phyloP scores from a whole-genome alignment of 2,113 vertebrate genomes.

The Tyto alba region DNA sequence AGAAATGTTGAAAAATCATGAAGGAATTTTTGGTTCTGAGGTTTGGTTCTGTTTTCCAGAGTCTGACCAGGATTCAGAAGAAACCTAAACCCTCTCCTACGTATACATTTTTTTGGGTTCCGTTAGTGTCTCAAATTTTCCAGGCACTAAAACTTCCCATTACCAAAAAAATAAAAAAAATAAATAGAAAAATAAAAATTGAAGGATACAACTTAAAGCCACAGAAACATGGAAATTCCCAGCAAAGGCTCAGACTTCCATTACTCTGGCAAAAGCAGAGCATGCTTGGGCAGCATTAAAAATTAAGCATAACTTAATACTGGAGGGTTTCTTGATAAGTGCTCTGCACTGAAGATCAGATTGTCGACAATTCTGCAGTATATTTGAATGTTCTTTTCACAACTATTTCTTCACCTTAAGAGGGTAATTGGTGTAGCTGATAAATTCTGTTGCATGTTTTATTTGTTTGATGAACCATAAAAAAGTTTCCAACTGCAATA shows the following conservation, averaged over 20 bases:
- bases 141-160: conserved; percentile 11
- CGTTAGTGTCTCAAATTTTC: conserved; percentile 38
- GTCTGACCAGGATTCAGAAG: conserved; percentile 27
- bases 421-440: not conserved
- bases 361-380: not conserved
- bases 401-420: not conserved
- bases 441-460: not conserved
- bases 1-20: conserved; percentile 49
- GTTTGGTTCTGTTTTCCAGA: conserved; percentile 58
- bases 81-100: conserved; percentile 7
- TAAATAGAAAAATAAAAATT: not conserved
- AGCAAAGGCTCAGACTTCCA: conserved; percentile 25
- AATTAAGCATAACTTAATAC: not conserved
- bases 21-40: conserved; percentile 62
- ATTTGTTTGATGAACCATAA: not conserved
- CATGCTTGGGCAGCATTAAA: conserved; percentile 14
- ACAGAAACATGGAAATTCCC: conserved; percentile 33
- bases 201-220: conserved; percentile 38
- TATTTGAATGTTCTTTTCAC: not conserved
- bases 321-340: not conserved
- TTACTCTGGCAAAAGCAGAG: conserved; percentile 37
- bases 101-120: conserved; percentile 21
- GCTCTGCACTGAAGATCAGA: not conserved
- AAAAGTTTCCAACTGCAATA: not conserved
- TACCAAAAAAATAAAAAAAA: not conserved